phyloP scores from a whole-genome alignment of 1,140 invertebrate genomes.

The Harpegnathos saltator region DNA sequence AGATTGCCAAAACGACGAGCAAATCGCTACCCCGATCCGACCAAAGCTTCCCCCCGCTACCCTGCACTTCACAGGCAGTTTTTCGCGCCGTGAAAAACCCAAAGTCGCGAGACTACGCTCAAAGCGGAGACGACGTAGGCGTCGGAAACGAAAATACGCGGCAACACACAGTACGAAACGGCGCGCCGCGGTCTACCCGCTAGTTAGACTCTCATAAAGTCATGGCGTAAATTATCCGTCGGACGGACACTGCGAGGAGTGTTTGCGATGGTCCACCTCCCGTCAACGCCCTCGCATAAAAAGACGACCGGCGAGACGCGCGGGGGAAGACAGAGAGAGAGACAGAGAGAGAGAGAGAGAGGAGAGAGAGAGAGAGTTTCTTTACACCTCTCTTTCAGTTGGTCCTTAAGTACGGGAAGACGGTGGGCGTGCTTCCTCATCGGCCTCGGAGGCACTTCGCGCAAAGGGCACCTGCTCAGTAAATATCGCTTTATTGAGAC shows the following conservation, averaged over 20 bases:
- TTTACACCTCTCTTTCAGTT: slow-evolving; percentile 31
- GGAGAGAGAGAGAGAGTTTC: slow-evolving; percentile 19
- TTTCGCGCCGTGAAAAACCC: too few relatives aligned
- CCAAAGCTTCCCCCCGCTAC: too few relatives aligned
- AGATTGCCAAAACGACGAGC: too few relatives aligned
- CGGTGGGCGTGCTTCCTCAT: slow-evolving; percentile 65
- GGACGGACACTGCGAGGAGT: slow-evolving; percentile 73
- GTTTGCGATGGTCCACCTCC: slow-evolving; percentile 85
- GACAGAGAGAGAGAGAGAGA: background rate
- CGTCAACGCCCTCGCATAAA: slow-evolving; percentile 82
- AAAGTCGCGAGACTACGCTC: background rate
- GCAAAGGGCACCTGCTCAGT: slow-evolving; percentile 75
- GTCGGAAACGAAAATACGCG: slow-evolving; percentile 47
- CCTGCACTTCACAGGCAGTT: too few relatives aligned
- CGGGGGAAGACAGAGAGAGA: background rate
- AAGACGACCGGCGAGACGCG: slow-evolving; percentile 32
- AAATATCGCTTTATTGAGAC: slow-evolving; percentile 84
- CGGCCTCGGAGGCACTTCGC: slow-evolving; percentile 52
- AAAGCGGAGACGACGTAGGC: slow-evolving; percentile 47
- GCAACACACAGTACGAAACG: slow-evolving; percentile 70
- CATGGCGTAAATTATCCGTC: slow-evolving; percentile 81
- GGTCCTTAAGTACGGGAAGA: slow-evolving; percentile 25
- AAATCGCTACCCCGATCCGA: too few relatives aligned
- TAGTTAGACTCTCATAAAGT: slow-evolving; percentile 83
- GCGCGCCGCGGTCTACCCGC: slow-evolving; percentile 76